Percentiles rank a stretch among this genome's conserved stretches.
Evolutionary conservation across 2,888 invertebrate genomes (phyloP).

Genomic region (Philopedon plagiatum): DNA sequence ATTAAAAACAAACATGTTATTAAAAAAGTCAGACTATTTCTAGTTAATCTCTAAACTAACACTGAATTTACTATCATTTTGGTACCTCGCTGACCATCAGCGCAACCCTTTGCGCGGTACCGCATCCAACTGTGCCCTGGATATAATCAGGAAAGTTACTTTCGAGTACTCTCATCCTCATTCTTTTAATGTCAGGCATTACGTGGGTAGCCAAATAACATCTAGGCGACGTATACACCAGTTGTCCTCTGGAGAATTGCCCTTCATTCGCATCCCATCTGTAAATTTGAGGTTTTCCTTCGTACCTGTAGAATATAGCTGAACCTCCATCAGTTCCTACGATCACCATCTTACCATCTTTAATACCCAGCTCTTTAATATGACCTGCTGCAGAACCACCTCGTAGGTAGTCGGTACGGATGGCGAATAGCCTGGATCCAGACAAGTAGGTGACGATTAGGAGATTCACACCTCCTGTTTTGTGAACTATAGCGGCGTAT

Average conservation of each 20-base stretch:
- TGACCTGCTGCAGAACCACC: slow-evolving; percentile 72
- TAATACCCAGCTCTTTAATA: slow-evolving; percentile 73
- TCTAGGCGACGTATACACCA: slow-evolving; percentile 73
- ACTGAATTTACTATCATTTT: slow-evolving; percentile 6
- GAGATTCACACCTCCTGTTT: slow-evolving; percentile 68
- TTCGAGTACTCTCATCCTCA: slow-evolving; percentile 75
- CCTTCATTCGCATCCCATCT: slow-evolving; percentile 72
- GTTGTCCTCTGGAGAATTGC: slow-evolving; percentile 70
- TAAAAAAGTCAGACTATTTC: slow-evolving; percentile 9
- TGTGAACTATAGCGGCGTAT: slow-evolving; percentile 72
- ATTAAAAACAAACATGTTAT: too few relatives aligned
- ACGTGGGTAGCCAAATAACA: slow-evolving; percentile 75
- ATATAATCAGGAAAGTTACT: slow-evolving; percentile 79
- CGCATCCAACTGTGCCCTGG: slow-evolving; percentile 73
- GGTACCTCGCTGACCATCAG: slow-evolving; percentile 25
- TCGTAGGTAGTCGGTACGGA: slow-evolving; percentile 72
- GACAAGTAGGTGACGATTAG: slow-evolving; percentile 74
- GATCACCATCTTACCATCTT: slow-evolving; percentile 71
- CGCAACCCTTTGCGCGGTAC: slow-evolving; percentile 61
- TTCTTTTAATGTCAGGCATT: slow-evolving; percentile 72
- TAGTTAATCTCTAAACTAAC: not conserved
- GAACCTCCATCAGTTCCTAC: slow-evolving; percentile 75
- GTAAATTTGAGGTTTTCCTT: slow-evolving; percentile 75
- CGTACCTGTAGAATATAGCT: slow-evolving; percentile 75
- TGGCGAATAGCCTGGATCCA: slow-evolving; percentile 72